Evolutionary conservation across 2,797 vertebrate species (phyloP).

Genomic region (Simalia tracyae): DNA sequence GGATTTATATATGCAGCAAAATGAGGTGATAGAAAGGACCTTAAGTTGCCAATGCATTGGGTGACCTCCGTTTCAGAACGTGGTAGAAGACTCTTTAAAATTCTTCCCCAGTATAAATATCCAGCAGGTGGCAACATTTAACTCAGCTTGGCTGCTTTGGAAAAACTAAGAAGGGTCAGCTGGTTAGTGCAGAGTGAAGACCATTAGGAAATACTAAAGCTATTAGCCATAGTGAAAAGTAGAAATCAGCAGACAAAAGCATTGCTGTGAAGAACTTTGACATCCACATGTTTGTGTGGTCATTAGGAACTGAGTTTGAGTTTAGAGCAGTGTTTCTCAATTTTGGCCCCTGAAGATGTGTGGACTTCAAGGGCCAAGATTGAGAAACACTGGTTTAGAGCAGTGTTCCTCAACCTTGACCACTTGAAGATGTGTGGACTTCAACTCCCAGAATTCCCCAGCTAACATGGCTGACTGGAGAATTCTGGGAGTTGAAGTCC

Average conservation of each 20-base stretch:
- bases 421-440: too few relatives aligned
- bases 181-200: neutral
- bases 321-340: neutral
- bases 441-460: too few relatives aligned
- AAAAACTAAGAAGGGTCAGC: neutral
- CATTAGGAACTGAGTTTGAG: neutral
- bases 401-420: too few relatives aligned
- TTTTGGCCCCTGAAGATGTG: too few relatives aligned
- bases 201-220: neutral
- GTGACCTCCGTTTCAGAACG: neutral
- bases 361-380: too few relatives aligned
- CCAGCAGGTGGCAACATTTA: neutral
- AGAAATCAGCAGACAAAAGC: neutral
- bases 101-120: neutral
- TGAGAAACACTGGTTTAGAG: too few relatives aligned
- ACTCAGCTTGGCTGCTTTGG: neutral
- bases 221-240: neutral
- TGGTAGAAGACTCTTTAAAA: neutral
- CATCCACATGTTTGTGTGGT: neutral
- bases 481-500: too few relatives aligned
- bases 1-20: neutral
- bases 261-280: neutral
- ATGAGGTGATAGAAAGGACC: too few relatives aligned
- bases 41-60: neutral
- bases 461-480: too few relatives aligned